Evolutionary conservation across 2,797 vertebrate genomes (phyloP).

Genomic region (Poecilia picta): DNA sequence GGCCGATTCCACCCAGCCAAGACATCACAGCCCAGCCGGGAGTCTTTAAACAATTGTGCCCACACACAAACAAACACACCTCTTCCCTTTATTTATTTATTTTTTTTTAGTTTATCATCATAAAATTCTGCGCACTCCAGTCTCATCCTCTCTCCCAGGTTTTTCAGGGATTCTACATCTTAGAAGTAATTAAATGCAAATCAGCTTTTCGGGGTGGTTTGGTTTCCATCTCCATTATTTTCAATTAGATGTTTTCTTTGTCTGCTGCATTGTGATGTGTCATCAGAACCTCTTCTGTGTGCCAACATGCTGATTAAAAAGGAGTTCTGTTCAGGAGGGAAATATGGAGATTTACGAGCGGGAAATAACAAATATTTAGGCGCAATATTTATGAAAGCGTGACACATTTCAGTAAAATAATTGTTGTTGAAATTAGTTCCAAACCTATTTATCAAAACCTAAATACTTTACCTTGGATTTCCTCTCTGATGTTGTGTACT

Average conservation of each 20-base stretch:
- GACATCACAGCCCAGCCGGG: constrained; percentile 35
- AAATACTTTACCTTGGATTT: background rate
- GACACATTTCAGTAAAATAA: background rate
- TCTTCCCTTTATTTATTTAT: constrained; percentile 8
- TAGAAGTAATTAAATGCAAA: background rate
- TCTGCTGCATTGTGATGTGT: background rate
- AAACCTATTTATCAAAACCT: constrained; percentile 1
- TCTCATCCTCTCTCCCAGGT: background rate
- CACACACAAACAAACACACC: constrained; percentile 45
- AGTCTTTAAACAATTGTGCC: constrained; percentile 48
- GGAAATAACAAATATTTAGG: background rate
- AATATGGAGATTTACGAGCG: background rate
- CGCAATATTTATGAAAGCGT: background rate
- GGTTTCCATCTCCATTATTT: background rate
- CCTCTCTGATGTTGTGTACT: background rate
- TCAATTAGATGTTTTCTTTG: constrained; percentile 1
- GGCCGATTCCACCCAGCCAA: constrained; percentile 24
- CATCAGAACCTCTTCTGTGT: background rate
- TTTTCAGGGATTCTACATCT: constrained; percentile 12
- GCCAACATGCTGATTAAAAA: background rate
- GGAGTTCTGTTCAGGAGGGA: background rate
- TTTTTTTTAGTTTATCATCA: background rate
- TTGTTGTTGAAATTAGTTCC: background rate
- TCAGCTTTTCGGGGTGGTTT: background rate
- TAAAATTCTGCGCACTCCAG: constrained; percentile 13